These are phyloP conservation scores for Poliocrania exsul DNA, from an alignment of 2,797 vertebrate species.

Conservation along the genomic window DNA sequence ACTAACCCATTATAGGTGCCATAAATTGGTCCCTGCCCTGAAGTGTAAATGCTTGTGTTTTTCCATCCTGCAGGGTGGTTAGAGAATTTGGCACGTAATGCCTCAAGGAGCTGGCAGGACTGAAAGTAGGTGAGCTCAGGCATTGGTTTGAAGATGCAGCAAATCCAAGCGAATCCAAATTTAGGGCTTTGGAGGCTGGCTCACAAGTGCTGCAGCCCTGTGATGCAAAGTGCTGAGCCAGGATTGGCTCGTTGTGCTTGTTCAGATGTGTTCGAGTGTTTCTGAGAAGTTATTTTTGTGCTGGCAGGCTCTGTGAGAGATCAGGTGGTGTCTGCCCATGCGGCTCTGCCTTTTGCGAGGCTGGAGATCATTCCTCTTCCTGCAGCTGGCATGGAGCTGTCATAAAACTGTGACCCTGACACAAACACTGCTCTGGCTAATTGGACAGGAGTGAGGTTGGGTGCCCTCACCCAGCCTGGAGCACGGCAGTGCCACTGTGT, in stretches of 20 bases:
- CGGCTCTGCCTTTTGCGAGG: background rate
- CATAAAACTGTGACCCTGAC: background rate
- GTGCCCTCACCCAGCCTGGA: background rate
- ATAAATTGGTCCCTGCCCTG: conserved; percentile 30
- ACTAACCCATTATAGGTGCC: background rate
- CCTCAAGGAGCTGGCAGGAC: background rate
- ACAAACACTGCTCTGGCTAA: background rate
- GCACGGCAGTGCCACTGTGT: fast-evolving
- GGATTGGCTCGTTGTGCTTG: background rate
- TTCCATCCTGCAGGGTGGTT: background rate
- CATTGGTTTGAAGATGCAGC: background rate
- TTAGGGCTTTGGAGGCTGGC: conserved; percentile 11
- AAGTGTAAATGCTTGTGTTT: background rate
- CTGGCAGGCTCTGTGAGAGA: conserved; percentile 43
- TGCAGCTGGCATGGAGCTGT: conserved; percentile 6
- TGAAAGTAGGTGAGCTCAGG: conserved; percentile 5
- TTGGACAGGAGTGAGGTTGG: background rate
- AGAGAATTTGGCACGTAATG: background rate
- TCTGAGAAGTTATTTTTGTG: conserved; percentile 64
- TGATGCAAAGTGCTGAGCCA: conserved; percentile 30
- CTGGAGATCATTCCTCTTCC: conserved; percentile 6
- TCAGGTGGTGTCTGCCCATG: conserved; percentile 53
- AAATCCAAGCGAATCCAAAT: conserved; percentile 1
- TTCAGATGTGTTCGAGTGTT: conserved; percentile 33
- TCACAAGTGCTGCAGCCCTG: background rate